These are phyloP conservation scores for Microctonus aethiopoides DNA, from an alignment of 2,888 invertebrate species.

Conservation along the genomic window DNA sequence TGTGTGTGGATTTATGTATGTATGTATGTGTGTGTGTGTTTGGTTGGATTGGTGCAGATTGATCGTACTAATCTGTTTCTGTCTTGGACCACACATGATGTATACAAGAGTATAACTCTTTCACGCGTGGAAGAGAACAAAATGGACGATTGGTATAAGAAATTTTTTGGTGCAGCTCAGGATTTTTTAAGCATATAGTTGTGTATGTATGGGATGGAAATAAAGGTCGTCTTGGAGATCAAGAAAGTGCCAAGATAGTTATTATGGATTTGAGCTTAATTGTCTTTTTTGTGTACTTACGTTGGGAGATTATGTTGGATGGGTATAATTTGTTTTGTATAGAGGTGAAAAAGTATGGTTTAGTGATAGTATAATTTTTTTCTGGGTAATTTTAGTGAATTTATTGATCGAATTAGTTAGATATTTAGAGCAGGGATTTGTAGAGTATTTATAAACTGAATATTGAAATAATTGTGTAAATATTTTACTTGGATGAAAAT, in stretches of 20 bases:
- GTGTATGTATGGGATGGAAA: background rate
- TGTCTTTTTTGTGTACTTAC: background rate
- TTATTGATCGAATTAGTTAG: too few relatives aligned
- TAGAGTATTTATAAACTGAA: too few relatives aligned
- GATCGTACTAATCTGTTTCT: conserved; percentile 57
- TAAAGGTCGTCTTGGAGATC: background rate
- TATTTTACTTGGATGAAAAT: too few relatives aligned
- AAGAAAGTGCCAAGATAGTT: background rate
- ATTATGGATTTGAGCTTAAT: background rate
- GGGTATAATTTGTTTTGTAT: too few relatives aligned
- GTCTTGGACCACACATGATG: conserved; percentile 51
- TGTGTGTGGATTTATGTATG: too few relatives aligned
- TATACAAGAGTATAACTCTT: too few relatives aligned
- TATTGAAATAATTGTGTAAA: too few relatives aligned
- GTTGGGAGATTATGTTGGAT: background rate
- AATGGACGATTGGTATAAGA: conserved; percentile 10
- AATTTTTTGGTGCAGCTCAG: conserved; percentile 7
- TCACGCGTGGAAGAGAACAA: too few relatives aligned
- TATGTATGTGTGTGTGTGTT: background rate
- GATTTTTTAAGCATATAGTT: background rate
- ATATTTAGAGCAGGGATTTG: too few relatives aligned
- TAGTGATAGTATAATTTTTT: too few relatives aligned
- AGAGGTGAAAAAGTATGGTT: too few relatives aligned
- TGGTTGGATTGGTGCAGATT: conserved; percentile 46
- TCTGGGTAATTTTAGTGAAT: too few relatives aligned